phyloP scores from a whole-genome alignment of 2,888 invertebrate species.

The Diplazon laetatorius region DNA sequence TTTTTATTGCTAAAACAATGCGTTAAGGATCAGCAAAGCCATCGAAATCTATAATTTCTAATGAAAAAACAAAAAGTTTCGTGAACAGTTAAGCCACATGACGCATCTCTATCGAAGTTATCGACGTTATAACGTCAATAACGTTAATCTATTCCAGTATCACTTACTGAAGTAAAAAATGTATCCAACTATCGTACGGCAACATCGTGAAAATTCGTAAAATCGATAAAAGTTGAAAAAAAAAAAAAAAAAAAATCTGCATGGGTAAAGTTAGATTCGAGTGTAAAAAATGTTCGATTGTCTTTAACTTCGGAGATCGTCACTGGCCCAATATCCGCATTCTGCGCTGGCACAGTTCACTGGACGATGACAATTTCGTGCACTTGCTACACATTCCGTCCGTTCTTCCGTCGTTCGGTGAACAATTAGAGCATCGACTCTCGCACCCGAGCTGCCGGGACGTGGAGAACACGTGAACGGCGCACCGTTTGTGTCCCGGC shows the following conservation, averaged over 20 bases:
- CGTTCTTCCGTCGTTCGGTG: constrained; percentile 44
- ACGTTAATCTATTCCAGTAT: too few species aligned
- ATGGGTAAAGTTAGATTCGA: neutral
- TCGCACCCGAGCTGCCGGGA: constrained; percentile 6
- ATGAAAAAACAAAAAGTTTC: too few species aligned
- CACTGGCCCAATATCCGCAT: neutral
- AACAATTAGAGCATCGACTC: constrained; percentile 8
- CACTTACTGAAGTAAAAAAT: neutral
- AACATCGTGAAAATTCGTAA: neutral
- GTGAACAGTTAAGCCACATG: too few species aligned
- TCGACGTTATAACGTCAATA: too few species aligned
- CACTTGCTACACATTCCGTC: constrained; percentile 25
- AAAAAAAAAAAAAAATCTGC: neutral
- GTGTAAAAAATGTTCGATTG: neutral
- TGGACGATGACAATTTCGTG: constrained; percentile 9
- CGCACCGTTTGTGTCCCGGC: constrained; percentile 35
- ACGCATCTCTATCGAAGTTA: too few species aligned
- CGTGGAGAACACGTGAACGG: constrained; percentile 16
- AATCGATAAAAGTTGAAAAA: neutral
- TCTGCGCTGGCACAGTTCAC: neutral
- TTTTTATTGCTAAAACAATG: too few species aligned
- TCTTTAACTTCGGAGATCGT: constrained; percentile 4
- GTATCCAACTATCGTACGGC: too few species aligned
- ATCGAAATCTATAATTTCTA: too few species aligned
- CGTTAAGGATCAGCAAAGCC: too few species aligned